Evolutionary conservation across 1,140 invertebrate species (phyloP).

Genomic region (Ylistrum balloti): DNA sequence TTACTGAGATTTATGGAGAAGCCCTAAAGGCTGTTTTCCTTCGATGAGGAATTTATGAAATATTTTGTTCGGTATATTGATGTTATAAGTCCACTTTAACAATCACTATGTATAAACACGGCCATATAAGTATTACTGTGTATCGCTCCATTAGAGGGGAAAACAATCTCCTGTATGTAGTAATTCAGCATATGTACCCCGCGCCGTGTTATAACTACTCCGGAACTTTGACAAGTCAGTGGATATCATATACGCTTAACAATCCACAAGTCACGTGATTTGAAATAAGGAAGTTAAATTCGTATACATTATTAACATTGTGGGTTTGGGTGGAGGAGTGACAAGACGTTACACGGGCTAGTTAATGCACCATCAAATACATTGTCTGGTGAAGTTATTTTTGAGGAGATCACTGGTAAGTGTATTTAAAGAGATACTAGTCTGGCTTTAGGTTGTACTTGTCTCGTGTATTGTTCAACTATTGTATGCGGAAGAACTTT

Average conservation of each 20-base stretch:
- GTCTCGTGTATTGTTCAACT: too few species aligned
- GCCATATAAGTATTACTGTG: not conserved
- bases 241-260: conserved; percentile 16
- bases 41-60: too few species aligned
- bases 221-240: not conserved
- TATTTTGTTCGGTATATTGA: too few species aligned
- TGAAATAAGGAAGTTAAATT: conserved; percentile 11
- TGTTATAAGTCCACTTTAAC: too few species aligned
- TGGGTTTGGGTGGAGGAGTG: not conserved
- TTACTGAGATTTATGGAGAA: too few species aligned
- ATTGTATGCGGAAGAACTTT: too few species aligned
- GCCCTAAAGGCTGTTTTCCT: too few species aligned
- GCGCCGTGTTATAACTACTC: not conserved
- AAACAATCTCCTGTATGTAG: not conserved
- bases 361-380: too few species aligned
- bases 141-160: not conserved
- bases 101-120: too few species aligned
- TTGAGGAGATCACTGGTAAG: not conserved
- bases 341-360: not conserved
- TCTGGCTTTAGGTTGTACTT: too few species aligned
- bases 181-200: not conserved
- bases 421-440: too few species aligned
- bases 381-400: too few species aligned
- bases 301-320: not conserved
- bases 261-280: not conserved